Evolutionary conservation across 2,797 vertebrate genomes (phyloP).

Genomic region (Ptychobarbus kaznakovi): DNA sequence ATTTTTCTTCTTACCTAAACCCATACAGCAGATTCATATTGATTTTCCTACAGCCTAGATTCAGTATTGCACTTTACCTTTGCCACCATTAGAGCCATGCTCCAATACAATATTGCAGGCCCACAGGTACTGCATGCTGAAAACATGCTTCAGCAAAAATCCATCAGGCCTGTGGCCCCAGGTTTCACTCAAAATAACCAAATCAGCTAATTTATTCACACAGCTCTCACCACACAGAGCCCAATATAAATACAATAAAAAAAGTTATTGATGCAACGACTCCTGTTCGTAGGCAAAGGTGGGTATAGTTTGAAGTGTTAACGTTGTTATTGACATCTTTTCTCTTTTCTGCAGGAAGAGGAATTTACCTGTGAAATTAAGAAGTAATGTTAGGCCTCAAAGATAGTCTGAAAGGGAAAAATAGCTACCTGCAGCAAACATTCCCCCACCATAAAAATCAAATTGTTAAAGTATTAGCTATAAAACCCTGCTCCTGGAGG

Average conservation of each 20-base stretch:
- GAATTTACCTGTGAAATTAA: not conserved
- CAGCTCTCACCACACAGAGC: not conserved
- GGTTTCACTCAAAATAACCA: not conserved
- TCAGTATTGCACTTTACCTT: conserved; percentile 54
- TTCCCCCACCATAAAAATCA: not conserved
- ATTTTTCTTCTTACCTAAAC: conserved; percentile 37
- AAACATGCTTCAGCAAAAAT: conserved; percentile 46
- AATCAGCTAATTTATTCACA: conserved; percentile 29
- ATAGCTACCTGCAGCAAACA: not conserved
- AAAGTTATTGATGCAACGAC: not conserved
- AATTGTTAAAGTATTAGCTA: not conserved
- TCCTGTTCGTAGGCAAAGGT: conserved; percentile 53
- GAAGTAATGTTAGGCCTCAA: not conserved
- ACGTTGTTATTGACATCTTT: not conserved
- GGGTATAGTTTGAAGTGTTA: not conserved
- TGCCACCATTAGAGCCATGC: conserved; percentile 46
- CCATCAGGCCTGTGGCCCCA: not conserved
- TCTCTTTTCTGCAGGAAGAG: not conserved
- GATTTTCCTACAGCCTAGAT: conserved; percentile 59
- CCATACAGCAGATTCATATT: conserved; percentile 52
- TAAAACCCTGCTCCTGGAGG: not conserved
- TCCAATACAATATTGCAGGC: conserved; percentile 22
- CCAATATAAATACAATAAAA: conserved; percentile 15
- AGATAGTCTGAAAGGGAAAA: not conserved
- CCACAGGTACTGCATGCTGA: conserved; percentile 25